These are phyloP conservation scores for Pemphredon lugubris DNA, from an alignment of 2,888 invertebrate species.

Conservation along the genomic window DNA sequence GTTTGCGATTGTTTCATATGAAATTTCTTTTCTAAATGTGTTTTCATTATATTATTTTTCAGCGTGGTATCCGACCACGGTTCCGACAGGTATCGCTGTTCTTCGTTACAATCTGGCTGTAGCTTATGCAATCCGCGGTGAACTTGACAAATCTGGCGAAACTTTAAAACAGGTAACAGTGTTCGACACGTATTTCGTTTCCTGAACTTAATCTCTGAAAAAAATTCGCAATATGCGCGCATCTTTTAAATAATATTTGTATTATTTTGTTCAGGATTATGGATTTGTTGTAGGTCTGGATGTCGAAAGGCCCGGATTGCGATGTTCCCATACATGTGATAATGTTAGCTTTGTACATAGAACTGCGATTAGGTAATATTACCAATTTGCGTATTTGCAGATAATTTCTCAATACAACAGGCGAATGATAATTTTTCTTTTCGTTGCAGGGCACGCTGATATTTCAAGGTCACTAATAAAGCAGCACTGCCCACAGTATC, in stretches of 20 bases:
- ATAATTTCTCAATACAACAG: not conserved
- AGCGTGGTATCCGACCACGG: slow-evolving; percentile 86
- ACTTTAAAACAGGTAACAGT: slow-evolving; percentile 81
- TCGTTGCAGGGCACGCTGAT: slow-evolving; percentile 83
- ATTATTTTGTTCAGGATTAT: not conserved
- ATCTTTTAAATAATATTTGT: not conserved
- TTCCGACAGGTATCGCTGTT: slow-evolving; percentile 86
- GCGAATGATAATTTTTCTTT: slow-evolving; percentile 28
- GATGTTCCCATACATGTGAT: slow-evolving; percentile 85
- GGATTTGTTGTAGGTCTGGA: slow-evolving; percentile 81
- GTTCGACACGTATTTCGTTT: not conserved
- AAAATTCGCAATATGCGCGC: not conserved
- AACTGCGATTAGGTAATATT: slow-evolving; percentile 84
- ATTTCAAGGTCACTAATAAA: slow-evolving; percentile 84
- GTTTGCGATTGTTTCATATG: too few relatives aligned
- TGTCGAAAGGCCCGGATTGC: slow-evolving; percentile 81
- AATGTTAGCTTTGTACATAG: slow-evolving; percentile 86
- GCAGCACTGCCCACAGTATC: slow-evolving; percentile 83
- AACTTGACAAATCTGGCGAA: slow-evolving; percentile 86
- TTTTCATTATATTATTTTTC: slow-evolving; percentile 50
- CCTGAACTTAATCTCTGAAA: not conserved
- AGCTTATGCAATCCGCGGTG: slow-evolving; percentile 88
- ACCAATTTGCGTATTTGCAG: slow-evolving; percentile 14
- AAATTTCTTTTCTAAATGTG: slow-evolving; percentile 5
- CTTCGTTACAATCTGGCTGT: slow-evolving; percentile 91